Evolutionary conservation across 1,140 invertebrate species (phyloP), one percentile per base, ranked within the genome.

Genomic region (Lithobius niger): DNA sequence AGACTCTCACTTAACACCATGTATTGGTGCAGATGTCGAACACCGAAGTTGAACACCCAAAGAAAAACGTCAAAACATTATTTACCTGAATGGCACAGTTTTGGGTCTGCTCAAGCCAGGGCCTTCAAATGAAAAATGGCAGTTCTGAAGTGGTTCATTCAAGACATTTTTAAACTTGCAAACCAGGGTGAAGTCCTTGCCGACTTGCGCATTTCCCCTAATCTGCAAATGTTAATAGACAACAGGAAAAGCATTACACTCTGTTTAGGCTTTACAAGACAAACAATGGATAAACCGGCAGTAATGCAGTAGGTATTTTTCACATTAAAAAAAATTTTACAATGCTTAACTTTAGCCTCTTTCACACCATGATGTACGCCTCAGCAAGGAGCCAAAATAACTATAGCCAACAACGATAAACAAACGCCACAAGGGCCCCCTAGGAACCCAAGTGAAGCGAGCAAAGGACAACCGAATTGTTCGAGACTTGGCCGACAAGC

Each of bases 111-210:
- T 71, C 1, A 84, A 67, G 2, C 80, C 81, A 0, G 82, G 79
- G 1, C 81, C 81, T 54, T 82, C 81, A 56, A 84, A 72, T 49
- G 78, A 75, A 63, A 86, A 79, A 55, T 75, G 74, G 60, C 82
- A 82, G 0, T 79, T 71, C 0, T 80, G 80, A 26, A 87, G 63
- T 0, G 59, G 55, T 2, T 67, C 71, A 21, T 79, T 76, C 54
- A 87, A 64, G 0, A 84, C 83, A 68, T 87, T 88, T 51, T 69
- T 73, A 61, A 88, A 84, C 13, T 77, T 76, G 10, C 85, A 68
- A 4, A 66, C 71, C 15, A 81, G 71, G 15, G 69, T 67, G 6
- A 76, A 68, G 28, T 77, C 68, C 64, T 74, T 68, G 16, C 75
- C 76, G n/a, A 80, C 67, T 16, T 72, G 61, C 1, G 78, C 66